A percentile compares a stretch with the other conserved stretches of the same genome.
Conservation (phyloP, 2,888 invertebrate species). For the Nomada fucata region DNA sequence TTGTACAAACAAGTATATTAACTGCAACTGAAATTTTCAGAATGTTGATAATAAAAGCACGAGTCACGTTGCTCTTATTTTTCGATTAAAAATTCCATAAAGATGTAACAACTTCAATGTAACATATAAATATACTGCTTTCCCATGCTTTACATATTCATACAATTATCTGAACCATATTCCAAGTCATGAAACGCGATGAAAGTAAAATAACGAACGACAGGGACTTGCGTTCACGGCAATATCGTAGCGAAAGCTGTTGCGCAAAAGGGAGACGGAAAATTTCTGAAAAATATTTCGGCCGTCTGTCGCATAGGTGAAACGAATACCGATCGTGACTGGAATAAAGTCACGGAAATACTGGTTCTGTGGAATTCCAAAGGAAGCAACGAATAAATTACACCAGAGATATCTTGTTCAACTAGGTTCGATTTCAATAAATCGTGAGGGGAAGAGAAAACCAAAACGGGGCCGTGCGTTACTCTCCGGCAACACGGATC, state of each 20-base stretch:
- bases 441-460: conserved; percentile 36
- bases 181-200: no score
- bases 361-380: conserved; percentile 10
- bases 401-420: conserved; percentile 3
- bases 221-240: conserved; percentile 20
- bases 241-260: conserved; percentile 55
- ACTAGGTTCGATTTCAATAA: conserved; percentile 61
- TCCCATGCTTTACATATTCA: no score
- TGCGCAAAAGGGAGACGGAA: conserved; percentile 31
- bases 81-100: no score
- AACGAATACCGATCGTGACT: conserved; percentile 61
- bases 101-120: no score
- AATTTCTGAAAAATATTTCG: conserved; percentile 48
- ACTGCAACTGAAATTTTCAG: no score
- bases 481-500: conserved; percentile 23
- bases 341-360: conserved; percentile 47
- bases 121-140: no score
- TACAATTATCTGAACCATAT: no score
- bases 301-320: conserved; percentile 37
- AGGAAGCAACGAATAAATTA: conserved; percentile 18
- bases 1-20: not conserved
- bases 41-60: no score
- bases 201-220: conserved; percentile 20
- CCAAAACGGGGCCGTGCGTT: conserved; percentile 44
- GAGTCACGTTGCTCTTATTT: no score